Evolutionary conservation across 2,888 invertebrate species (phyloP).

Genomic region (Lypha dubia): DNA sequence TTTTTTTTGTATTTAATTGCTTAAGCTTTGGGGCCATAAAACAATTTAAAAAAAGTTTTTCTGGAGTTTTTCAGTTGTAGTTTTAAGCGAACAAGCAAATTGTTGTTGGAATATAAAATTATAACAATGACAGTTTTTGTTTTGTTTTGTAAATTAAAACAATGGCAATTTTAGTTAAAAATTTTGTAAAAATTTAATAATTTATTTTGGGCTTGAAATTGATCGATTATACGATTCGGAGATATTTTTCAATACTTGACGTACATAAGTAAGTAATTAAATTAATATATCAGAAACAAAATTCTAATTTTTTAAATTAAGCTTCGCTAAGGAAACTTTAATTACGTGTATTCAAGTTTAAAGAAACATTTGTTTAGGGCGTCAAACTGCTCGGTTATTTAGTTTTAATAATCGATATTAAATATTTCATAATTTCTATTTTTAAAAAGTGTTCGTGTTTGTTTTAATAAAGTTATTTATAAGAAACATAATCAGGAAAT

Average conservation of each 20-base stretch:
- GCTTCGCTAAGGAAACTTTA: not conserved
- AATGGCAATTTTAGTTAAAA: no score
- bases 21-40: slow-evolving; percentile 41
- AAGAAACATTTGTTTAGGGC: slow-evolving; percentile 49
- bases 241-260: no score
- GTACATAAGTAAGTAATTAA: not conserved
- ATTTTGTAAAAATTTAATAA: no score
- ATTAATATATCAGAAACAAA: not conserved
- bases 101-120: not conserved
- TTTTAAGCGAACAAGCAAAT: slow-evolving; percentile 34
- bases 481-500: not conserved
- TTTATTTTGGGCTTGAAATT: no score
- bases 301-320: not conserved
- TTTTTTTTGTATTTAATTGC: not conserved
- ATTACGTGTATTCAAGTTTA: slow-evolving; percentile 1
- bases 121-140: not conserved
- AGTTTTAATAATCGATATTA: slow-evolving; percentile 10
- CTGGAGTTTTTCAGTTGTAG: not conserved
- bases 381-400: slow-evolving; percentile 36
- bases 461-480: not conserved
- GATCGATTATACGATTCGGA: no score
- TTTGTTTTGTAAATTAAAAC: slow-evolving; percentile 10
- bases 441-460: slow-evolving; percentile 3
- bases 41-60: slow-evolving; percentile 40
- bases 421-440: not conserved